Evolutionary conservation across 2,888 invertebrate genomes (phyloP).

Genomic region (Neuroscelio doddi): DNA sequence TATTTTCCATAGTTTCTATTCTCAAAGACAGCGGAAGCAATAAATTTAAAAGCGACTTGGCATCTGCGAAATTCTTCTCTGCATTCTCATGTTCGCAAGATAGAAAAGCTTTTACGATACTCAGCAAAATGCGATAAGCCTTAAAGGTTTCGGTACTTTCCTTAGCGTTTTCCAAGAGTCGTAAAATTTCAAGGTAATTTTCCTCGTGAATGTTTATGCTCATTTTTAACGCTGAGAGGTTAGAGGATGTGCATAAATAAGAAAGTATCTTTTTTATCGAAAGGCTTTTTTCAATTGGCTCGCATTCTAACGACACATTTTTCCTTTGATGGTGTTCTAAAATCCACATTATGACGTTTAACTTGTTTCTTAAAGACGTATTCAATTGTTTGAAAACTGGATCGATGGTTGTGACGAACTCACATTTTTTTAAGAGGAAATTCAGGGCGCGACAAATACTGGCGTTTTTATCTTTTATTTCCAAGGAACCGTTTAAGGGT

Average conservation of each 20-base stretch:
- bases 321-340: conserved; percentile 30
- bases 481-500: conserved; percentile 33
- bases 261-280: conserved; percentile 55
- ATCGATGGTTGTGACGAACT: conserved; percentile 44
- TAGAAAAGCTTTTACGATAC: conserved; percentile 59
- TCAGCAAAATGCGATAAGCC: conserved; percentile 58
- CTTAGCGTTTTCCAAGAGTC: conserved; percentile 50
- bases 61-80: conserved; percentile 48
- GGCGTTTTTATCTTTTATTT: conserved; percentile 41
- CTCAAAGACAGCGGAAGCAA: conserved; percentile 55
- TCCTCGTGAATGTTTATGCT: conserved; percentile 60
- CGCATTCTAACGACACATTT: neutral
- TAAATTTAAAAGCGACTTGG: conserved; percentile 51
- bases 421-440: conserved; percentile 56
- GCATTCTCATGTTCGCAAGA: conserved; percentile 47
- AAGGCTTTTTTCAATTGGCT: conserved; percentile 35
- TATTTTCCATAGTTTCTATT: conserved; percentile 80
- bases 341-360: conserved; percentile 58
- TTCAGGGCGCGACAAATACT: conserved; percentile 53
- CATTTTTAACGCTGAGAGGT: conserved; percentile 57
- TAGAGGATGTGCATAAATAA: conserved; percentile 53
- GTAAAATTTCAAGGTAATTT: conserved; percentile 49
- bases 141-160: conserved; percentile 51
- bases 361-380: conserved; percentile 47
- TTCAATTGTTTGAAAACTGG: conserved; percentile 47